phyloP scores from a whole-genome alignment of 2,797 vertebrate species.

The Enteromius paludinosus region DNA sequence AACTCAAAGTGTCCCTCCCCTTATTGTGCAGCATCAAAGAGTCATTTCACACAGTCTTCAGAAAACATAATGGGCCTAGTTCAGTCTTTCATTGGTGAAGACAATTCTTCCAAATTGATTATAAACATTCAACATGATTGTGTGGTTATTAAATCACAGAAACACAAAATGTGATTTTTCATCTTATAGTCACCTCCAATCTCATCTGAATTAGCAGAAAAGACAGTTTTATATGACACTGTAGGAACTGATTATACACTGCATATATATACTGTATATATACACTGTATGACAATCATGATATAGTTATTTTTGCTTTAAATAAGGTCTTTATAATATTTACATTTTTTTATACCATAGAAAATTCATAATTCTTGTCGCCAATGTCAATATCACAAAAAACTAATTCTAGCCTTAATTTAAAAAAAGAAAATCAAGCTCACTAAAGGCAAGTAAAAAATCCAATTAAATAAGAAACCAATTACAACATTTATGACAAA shows the following conservation, averaged over 20 bases:
- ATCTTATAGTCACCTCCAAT: neutral
- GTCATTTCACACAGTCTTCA: constrained; percentile 12
- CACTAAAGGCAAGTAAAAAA: too few relatives aligned
- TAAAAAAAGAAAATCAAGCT: too few relatives aligned
- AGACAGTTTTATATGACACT: neutral
- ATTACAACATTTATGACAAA: too few relatives aligned
- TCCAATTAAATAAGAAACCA: too few relatives aligned
- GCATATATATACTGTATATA: neutral
- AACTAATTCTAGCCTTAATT: too few relatives aligned
- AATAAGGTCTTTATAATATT: too few relatives aligned
- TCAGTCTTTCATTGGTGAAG: constrained; percentile 30
- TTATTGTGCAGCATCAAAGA: constrained; percentile 29
- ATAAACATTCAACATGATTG: constrained; percentile 19
- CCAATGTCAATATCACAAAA: too few relatives aligned
- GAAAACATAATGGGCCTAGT: constrained; percentile 22
- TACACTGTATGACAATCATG: too few relatives aligned
- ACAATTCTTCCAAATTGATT: constrained; percentile 17
- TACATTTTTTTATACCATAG: too few relatives aligned
- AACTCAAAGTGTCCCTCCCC: constrained; percentile 15
- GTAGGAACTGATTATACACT: neutral
- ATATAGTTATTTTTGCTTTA: too few relatives aligned
- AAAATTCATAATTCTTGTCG: too few relatives aligned
- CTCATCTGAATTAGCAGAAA: neutral
- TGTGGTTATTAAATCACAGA: constrained; percentile 17
- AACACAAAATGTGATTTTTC: neutral